Evolutionary conservation across 2,888 invertebrate genomes (phyloP).

Genomic region (Dione juno): DNA sequence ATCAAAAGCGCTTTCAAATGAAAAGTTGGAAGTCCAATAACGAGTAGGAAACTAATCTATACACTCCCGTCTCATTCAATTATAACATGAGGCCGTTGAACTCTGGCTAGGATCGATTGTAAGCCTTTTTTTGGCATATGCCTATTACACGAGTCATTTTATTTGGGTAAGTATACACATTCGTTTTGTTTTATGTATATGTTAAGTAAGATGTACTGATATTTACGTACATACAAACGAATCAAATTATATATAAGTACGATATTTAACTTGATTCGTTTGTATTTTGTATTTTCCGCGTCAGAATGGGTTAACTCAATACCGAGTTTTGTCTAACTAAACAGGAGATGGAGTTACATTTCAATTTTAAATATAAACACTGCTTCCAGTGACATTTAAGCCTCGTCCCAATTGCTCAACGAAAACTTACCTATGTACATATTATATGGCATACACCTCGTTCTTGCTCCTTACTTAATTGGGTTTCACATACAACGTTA

Average conservation of each 20-base stretch:
- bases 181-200: background rate
- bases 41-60: constrained; percentile 28
- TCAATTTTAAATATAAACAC: background rate
- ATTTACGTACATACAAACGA: no score
- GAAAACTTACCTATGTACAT: background rate
- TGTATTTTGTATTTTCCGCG: background rate
- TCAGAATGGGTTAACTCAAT: background rate
- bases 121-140: constrained; percentile 22
- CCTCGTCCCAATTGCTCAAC: constrained; percentile 2
- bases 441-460: constrained; percentile 1
- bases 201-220: background rate
- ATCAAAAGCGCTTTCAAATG: constrained; percentile 10
- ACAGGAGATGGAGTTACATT: background rate
- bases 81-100: constrained; percentile 38
- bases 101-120: constrained; percentile 29
- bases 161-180: background rate
- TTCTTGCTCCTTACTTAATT: background rate
- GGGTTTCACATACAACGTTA: background rate
- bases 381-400: background rate
- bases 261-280: background rate
- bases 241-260: no score
- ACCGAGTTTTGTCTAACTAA: background rate
- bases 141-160: background rate
- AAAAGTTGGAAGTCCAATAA: constrained; percentile 16
- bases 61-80: constrained; percentile 36